A percentile compares a stretch with the other conserved stretches of the same genome.
Evolutionary conservation across 2,797 vertebrate species (phyloP).

Genomic region (Malurus leucopterus): DNA sequence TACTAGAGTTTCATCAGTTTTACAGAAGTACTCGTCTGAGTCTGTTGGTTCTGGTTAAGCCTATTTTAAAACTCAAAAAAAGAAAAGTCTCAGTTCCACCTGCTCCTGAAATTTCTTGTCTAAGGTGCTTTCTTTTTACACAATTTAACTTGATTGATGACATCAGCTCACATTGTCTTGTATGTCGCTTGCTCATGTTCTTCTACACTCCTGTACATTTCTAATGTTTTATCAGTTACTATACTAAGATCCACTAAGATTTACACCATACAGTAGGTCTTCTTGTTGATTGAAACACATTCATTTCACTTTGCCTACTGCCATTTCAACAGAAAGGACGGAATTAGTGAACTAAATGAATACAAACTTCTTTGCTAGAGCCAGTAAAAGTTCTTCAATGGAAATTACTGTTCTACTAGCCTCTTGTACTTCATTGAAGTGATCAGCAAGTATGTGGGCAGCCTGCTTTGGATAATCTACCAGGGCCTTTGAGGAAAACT

Average conservation of each 20-base stretch:
- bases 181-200: neutral
- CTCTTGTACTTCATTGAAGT: neutral
- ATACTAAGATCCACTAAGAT: neutral
- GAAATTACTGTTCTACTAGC: neutral
- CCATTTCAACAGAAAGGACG: neutral
- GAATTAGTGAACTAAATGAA: neutral
- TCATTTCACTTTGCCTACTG: neutral
- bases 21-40: neutral
- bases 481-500: neutral
- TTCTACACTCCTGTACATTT: neutral
- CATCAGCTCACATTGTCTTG: neutral
- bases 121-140: neutral
- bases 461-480: neutral
- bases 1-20: neutral
- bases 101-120: neutral
- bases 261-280: neutral
- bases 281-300: neutral
- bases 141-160: neutral
- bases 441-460: neutral
- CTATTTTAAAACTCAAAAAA: neutral
- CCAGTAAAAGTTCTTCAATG: neutral
- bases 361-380: neutral
- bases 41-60: neutral
- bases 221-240: neutral
- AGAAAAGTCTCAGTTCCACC: neutral